A percentile compares a stretch with the other conserved stretches of the same genome.
phyloP scores from a whole-genome alignment of 2,113 vertebrate genomes.

The Euleptes europaea region DNA sequence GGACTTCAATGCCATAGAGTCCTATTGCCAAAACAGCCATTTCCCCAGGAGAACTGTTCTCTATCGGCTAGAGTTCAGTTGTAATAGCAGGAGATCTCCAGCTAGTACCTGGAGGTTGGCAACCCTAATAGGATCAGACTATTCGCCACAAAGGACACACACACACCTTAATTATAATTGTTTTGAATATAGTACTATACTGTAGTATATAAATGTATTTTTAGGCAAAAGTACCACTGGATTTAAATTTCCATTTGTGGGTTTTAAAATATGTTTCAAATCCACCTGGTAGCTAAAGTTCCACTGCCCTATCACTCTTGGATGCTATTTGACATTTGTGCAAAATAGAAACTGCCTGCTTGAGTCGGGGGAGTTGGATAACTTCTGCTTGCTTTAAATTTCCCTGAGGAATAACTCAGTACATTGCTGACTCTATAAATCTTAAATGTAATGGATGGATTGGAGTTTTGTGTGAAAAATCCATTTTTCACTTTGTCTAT shows the following conservation, averaged over 20 bases:
- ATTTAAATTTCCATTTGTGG: background rate
- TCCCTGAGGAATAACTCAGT: constrained; percentile 19
- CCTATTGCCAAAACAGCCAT: too few relatives aligned
- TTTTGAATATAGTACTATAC: background rate
- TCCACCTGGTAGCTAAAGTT: constrained; percentile 4
- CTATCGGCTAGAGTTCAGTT: too few relatives aligned
- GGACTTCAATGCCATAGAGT: too few relatives aligned
- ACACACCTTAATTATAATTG: background rate
- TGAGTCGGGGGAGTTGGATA: constrained; percentile 23
- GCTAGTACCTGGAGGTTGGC: too few relatives aligned
- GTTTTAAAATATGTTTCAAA: background rate
- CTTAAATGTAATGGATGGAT: constrained; percentile 2
- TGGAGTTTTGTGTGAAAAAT: constrained; percentile 17
- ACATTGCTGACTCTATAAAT: constrained; percentile 46
- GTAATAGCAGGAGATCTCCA: too few relatives aligned
- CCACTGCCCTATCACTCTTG: constrained; percentile 10
- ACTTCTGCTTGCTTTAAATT: constrained; percentile 14
- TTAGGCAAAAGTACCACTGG: background rate
- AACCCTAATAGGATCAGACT: too few relatives aligned
- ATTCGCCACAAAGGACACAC: too few relatives aligned
- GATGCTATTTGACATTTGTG: constrained; percentile 29
- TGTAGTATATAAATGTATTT: constrained; percentile 3
- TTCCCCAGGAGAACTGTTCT: too few relatives aligned
- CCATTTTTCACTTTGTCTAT: background rate
- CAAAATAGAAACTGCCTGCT: constrained; percentile 15